phyloP scores from a whole-genome alignment of 2,113 vertebrate species.

The Okapia johnstoni region DNA sequence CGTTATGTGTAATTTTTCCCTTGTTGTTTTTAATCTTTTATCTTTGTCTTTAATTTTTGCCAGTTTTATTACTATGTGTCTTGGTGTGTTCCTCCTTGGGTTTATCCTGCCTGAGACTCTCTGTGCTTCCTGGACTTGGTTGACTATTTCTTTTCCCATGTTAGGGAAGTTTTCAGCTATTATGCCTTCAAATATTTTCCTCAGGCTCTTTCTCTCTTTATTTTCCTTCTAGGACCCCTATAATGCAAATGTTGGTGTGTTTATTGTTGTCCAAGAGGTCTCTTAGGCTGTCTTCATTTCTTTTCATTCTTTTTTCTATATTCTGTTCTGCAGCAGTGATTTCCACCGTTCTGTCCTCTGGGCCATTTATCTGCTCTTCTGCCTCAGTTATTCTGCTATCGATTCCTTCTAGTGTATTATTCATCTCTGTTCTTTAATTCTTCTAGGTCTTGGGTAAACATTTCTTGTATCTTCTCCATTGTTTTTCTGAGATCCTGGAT shows the following conservation, averaged over 20 bases:
- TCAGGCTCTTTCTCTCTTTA: background rate
- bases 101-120: background rate
- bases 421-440: background rate
- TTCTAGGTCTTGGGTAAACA: background rate
- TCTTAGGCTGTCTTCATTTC: background rate
- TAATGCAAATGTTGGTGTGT: background rate
- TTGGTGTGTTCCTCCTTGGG: background rate
- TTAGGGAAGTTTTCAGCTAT: background rate
- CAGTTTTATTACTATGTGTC: background rate
- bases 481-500: background rate
- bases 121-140: background rate
- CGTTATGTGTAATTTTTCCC: background rate
- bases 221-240: background rate
- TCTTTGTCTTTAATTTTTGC: background rate
- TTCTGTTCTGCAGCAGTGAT: background rate
- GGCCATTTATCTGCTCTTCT: background rate
- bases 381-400: background rate
- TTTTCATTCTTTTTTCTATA: background rate
- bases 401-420: background rate
- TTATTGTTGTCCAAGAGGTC: background rate
- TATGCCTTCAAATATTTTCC: background rate
- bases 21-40: background rate
- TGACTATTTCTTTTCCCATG: background rate
- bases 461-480: background rate
- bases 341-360: accelerated